Evolutionary conservation across 2,888 invertebrate species (phyloP).

Genomic region (Scaptomyza tumidula): DNA sequence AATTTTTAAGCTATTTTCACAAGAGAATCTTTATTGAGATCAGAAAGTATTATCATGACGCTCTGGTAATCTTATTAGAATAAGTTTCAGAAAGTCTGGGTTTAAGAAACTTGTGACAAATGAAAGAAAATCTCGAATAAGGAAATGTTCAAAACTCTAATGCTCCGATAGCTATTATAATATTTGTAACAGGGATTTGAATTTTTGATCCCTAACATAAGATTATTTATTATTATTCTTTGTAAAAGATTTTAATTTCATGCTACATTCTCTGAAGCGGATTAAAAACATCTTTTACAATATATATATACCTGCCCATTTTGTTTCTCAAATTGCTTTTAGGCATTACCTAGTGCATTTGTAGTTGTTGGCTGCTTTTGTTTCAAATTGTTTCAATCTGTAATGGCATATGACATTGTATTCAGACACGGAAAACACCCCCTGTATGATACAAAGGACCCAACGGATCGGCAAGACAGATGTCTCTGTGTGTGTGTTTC

Average conservation of each 20-base stretch:
- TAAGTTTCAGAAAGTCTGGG: too few species aligned
- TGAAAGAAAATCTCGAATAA: too few species aligned
- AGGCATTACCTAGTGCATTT: slow-evolving; percentile 17
- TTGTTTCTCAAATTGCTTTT: slow-evolving; percentile 11
- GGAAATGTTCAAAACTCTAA: background rate
- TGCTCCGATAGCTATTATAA: background rate
- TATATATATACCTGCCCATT: slow-evolving; percentile 16
- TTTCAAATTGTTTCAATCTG: slow-evolving; percentile 32
- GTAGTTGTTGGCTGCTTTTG: slow-evolving; percentile 5
- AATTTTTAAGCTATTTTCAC: too few species aligned
- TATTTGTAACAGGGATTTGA: too few species aligned
- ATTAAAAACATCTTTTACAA: slow-evolving; percentile 1
- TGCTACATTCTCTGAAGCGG: background rate
- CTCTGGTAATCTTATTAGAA: too few species aligned
- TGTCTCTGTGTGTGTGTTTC: slow-evolving; percentile 29
- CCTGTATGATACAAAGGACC: slow-evolving; percentile 15
- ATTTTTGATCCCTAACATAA: background rate
- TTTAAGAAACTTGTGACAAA: too few species aligned
- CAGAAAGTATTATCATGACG: too few species aligned
- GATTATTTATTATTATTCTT: background rate
- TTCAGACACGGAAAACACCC: slow-evolving; percentile 37
- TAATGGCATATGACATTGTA: slow-evolving; percentile 49
- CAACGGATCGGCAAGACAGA: slow-evolving; percentile 37
- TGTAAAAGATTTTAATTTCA: background rate
- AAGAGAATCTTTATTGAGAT: too few species aligned